A percentile compares a stretch with the other conserved stretches of the same genome.
Evolutionary conservation across 2,888 invertebrate genomes (phyloP).

Genomic region (Rhopalosiphum nymphaeae): DNA sequence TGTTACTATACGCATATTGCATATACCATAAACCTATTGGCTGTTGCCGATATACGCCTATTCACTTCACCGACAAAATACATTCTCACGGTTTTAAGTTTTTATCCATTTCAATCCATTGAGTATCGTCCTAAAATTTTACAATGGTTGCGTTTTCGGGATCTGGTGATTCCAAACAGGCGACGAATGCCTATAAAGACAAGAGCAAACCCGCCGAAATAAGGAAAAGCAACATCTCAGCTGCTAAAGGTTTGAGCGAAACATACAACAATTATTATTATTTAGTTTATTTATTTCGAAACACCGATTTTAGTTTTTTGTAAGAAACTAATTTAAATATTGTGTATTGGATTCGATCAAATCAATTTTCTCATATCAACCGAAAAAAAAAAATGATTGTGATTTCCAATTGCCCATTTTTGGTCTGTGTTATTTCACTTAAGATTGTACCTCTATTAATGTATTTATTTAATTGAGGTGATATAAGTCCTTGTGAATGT

Average conservation of each 20-base stretch:
- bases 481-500: background rate
- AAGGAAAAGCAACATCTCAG: constrained; percentile 94
- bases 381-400: background rate
- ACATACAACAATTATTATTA: background rate
- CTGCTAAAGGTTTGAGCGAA: constrained; percentile 88
- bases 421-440: background rate
- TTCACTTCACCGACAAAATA: background rate
- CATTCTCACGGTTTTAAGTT: background rate
- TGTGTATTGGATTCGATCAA: background rate
- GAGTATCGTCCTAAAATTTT: background rate
- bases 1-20: background rate
- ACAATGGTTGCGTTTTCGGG: constrained; percentile 58
- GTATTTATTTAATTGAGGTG: background rate
- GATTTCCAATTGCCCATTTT: background rate
- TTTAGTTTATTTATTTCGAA: background rate
- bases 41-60: no score
- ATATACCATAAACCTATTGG: background rate
- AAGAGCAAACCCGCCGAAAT: constrained; percentile 96
- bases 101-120: constrained; percentile 53
- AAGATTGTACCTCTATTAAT: background rate
- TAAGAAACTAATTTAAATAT: background rate
- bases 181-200: constrained; percentile 79
- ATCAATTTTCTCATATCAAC: no score
- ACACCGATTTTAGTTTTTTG: background rate
- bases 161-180: constrained; percentile 71